Base-by-base conservation (phyloP, 2,888 invertebrate genomes). In the Amitus sp. region DNA sequence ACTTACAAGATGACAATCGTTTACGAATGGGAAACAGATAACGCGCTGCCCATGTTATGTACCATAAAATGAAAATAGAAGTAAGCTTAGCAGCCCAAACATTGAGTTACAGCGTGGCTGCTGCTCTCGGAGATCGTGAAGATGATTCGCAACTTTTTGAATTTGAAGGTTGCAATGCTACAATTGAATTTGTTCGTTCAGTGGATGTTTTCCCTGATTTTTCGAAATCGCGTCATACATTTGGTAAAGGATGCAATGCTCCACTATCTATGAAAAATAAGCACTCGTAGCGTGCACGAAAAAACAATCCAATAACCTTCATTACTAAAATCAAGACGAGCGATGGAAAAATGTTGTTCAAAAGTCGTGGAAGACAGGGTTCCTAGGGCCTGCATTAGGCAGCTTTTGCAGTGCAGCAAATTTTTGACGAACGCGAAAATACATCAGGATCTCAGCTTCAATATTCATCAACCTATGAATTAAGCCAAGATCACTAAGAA, bases 31-130 rank as follows among this genome's bases (percentile, higher is more conserved):
- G n/a, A n/a, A n/a, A n/a, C n/a, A n/a, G n/a, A n/a, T n/a, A n/a
- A n/a, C n/a, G n/a, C n/a, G n/a, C n/a, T n/a, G n/a, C n/a, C n/a
- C n/a, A n/a, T n/a, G n/a, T n/a, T n/a, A n/a, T n/a, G n/a, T n/a
- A n/a, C n/a, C 13, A 33, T 13, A 60, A 58, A 28, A 61, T 56
- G 30, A 66, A 59, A 52, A 62, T 67, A 59, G 56, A 67, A 49
- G 67, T 70, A 0, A 47, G 39, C 33, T 46, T 69, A 13, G 71
- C 69, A 28, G 67, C 66, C 1, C 71, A 71, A 40, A 63, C 66
- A 5, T 34, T 72, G 0, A 71, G 69, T 47, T 58, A 59, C 27
- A 62, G 67, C 15, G 69, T 73, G 7, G 70, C 70, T 10, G 69
- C 69, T 65, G 66, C 68, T 9, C 55, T 66, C 10, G 60, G 57